A percentile compares a stretch with the other conserved stretches of the same genome.
These are phyloP conservation scores for Gallinago media DNA, from an alignment of 2,113 vertebrate species.

Conservation along the genomic window DNA sequence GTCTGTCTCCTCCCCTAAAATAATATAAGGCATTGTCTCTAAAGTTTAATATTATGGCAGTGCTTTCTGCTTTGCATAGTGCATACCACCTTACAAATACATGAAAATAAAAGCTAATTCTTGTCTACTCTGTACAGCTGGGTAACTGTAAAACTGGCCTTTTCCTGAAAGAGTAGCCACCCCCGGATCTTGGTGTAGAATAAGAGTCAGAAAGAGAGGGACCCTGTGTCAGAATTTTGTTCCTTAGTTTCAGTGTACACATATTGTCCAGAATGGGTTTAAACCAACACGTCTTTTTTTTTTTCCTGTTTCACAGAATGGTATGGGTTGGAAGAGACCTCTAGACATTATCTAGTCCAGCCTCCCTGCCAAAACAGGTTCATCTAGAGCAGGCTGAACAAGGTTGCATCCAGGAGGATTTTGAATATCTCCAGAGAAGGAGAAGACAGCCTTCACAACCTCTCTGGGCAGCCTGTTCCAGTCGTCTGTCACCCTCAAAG, in stretches of 20 bases:
- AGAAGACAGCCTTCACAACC: neutral
- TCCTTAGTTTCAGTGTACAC: neutral
- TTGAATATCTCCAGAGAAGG: neutral
- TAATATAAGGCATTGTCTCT: neutral
- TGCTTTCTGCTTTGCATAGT: neutral
- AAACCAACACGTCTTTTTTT: neutral
- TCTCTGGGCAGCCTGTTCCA: neutral
- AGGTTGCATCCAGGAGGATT: neutral
- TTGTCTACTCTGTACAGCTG: neutral
- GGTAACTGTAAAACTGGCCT: neutral
- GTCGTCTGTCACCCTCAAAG: neutral
- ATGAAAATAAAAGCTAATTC: neutral
- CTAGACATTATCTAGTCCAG: neutral
- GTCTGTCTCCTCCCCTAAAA: neutral
- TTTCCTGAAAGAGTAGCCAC: neutral
- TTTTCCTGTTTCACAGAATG: neutral
- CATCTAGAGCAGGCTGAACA: neutral
- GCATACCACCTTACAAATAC: neutral
- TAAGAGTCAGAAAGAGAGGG: neutral
- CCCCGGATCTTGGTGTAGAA: neutral
- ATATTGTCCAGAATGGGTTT: neutral
- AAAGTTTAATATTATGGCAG: neutral
- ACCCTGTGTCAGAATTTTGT: neutral
- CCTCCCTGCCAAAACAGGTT: neutral
- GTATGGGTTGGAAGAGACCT: neutral